Percentiles rank a stretch among this genome's conserved stretches.
These are phyloP conservation scores for Brienomyrus brachyistius DNA, from an alignment of 2,113 vertebrate species.

Conservation along the genomic window DNA sequence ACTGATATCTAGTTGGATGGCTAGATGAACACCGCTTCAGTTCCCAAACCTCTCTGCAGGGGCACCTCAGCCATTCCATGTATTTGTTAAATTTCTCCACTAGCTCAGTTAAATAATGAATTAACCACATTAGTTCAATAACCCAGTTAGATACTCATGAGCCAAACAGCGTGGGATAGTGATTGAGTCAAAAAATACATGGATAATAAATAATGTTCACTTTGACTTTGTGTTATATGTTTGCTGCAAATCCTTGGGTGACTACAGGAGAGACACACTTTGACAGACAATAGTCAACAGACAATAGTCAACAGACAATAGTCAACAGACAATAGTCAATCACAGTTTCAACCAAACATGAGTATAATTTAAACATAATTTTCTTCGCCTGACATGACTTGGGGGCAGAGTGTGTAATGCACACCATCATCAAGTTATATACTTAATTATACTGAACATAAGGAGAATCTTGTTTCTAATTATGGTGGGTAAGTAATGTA, in stretches of 20 bases:
- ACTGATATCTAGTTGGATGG: not conserved
- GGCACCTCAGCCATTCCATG: not conserved
- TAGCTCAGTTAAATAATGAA: not conserved
- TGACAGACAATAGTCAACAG: not conserved
- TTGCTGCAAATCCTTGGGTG: not conserved
- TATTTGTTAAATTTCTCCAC: not conserved
- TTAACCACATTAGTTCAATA: not conserved
- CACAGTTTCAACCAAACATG: not conserved
- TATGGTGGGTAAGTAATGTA: not conserved
- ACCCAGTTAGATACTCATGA: not conserved
- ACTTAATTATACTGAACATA: not conserved
- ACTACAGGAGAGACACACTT: not conserved
- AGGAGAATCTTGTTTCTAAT: not conserved
- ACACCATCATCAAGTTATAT: not conserved
- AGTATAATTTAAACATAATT: not conserved
- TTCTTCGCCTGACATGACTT: no score
- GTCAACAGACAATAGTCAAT: not conserved
- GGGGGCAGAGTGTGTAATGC: no score
- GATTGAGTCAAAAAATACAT: not conserved
- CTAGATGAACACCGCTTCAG: not conserved
- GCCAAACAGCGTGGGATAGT: not conserved
- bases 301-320: no score
- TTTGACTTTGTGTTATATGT: not conserved
- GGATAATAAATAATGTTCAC: not conserved
- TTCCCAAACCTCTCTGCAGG: not conserved